Base-by-base conservation (phyloP, 2,113 vertebrate species). In the Notothenia coriiceps region DNA sequence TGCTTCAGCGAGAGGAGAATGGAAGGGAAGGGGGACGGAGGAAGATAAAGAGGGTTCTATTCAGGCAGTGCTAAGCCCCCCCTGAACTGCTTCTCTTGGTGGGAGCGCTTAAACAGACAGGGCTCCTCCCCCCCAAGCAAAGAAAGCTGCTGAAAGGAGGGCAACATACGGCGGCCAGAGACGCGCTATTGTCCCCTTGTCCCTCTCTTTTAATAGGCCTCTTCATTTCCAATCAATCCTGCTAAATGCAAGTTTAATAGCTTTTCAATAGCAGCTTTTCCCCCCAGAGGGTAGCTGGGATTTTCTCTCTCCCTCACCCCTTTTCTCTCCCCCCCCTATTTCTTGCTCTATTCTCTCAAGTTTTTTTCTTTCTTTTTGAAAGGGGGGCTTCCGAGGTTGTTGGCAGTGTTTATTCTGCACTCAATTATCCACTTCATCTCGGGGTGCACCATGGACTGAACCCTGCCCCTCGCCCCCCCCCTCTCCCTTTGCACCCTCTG, bases 211-310 rank as follows among this genome's bases (percentile, higher is more conserved):
- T 95, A 96, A 95, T 94, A 94, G 93, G 94, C 94, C 94, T 96
- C 94, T 96, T 96, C 94, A 95, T 95, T 96, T 94, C 94, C 92
- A 95, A 95, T 95, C 95, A 95, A 96, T 95, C 95, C 94, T 93
- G 93, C 93, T 95, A 96, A 96, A 96, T 95, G 95, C 94, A 95
- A 94, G 93, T 95, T 96, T 95, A 96, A 96, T 95, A 95, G 95
- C 93, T 95, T 95, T 95, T 96, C 94, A 95, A 95, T 95, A 95
- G 94, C 90, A 88, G 91, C 90, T 91, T 91, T 88, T 57, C 87
- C 92, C 90, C 93, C 93, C 88, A 85, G 86, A 93, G 93, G 93
- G 92, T 88, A 81, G 91, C 83, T 73, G 87, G 92, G 92, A 92
- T 95, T 95, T 93, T 93, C 93, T 91, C 89, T 90, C 87, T 60